phyloP scores from a whole-genome alignment of 2,888 invertebrate genomes.

The Ischnus inquisitorius region DNA sequence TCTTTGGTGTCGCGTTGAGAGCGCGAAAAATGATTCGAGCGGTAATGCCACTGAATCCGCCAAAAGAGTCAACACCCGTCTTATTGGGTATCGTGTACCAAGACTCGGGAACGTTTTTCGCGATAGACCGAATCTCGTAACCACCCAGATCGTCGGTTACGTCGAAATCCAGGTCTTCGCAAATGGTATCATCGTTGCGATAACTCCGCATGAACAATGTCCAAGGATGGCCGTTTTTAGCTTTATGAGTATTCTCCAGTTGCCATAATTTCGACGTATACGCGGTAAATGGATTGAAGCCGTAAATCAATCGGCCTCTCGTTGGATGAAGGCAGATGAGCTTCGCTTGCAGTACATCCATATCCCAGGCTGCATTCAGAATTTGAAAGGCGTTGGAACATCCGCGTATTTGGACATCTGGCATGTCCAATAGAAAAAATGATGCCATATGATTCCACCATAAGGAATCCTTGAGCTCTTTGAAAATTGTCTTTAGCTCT shows the following conservation, averaged over 20 bases:
- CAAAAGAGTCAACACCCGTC: not conserved
- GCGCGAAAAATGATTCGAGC: slow-evolving; percentile 23
- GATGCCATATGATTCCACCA: slow-evolving; percentile 71
- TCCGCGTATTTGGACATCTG: not conserved
- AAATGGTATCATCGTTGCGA: not conserved
- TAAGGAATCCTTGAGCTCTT: slow-evolving; percentile 48
- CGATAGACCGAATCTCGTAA: slow-evolving; percentile 21
- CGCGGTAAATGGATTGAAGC: slow-evolving; percentile 70
- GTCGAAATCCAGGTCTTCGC: slow-evolving; percentile 43
- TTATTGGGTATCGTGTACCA: not conserved
- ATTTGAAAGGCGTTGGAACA: slow-evolving; percentile 64
- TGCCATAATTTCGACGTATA: slow-evolving; percentile 64
- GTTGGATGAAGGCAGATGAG: slow-evolving; percentile 64
- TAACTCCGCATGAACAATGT: slow-evolving; percentile 19
- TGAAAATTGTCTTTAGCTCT: not conserved
- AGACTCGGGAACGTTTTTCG: not conserved
- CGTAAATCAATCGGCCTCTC: slow-evolving; percentile 60
- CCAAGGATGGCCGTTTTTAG: slow-evolving; percentile 38
- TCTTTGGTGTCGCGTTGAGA: slow-evolving; percentile 19
- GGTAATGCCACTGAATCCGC: not conserved
- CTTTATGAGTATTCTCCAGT: slow-evolving; percentile 21
- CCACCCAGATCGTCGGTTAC: slow-evolving; percentile 38
- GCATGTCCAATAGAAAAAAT: slow-evolving; percentile 61
- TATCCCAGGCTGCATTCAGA: slow-evolving; percentile 65
- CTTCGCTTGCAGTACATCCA: slow-evolving; percentile 64